phyloP scores from a whole-genome alignment of 2,797 vertebrate genomes.

The Serranus cabrilla region DNA sequence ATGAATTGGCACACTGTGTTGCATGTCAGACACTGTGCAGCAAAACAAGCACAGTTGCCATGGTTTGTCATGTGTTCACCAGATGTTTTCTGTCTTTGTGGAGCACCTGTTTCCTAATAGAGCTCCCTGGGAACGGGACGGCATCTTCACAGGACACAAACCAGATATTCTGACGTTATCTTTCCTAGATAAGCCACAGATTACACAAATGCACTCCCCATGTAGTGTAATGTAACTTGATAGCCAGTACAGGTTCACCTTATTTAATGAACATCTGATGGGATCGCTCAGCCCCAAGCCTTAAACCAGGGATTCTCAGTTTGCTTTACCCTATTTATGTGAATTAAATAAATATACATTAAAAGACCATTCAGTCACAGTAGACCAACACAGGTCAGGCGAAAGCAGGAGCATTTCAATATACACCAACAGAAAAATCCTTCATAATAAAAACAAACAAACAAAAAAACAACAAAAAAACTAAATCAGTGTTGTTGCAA shows the following conservation, averaged over 20 bases:
- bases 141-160: conserved; percentile 27
- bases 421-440: too few relatives aligned
- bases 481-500: too few relatives aligned
- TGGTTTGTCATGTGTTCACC: conserved; percentile 44
- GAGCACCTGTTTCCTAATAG: conserved; percentile 51
- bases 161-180: conserved; percentile 12
- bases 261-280: not conserved
- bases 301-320: too few relatives aligned
- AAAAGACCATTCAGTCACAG: too few relatives aligned
- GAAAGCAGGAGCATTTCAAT: too few relatives aligned
- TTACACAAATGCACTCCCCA: not conserved
- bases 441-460: too few relatives aligned
- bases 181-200: conserved; percentile 10
- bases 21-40: conserved; percentile 31
- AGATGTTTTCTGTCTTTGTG: conserved; percentile 55
- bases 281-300: too few relatives aligned
- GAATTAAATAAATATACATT: too few relatives aligned
- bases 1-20: conserved; percentile 52
- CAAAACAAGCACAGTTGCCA: conserved; percentile 53
- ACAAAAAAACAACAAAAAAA: too few relatives aligned
- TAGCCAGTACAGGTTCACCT: not conserved
- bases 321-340: too few relatives aligned
- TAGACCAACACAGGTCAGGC: too few relatives aligned
- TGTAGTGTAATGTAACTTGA: not conserved
- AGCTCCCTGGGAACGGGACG: conserved; percentile 39